phyloP scores from a whole-genome alignment of 2,888 invertebrate genomes.

The Elegia similella region DNA sequence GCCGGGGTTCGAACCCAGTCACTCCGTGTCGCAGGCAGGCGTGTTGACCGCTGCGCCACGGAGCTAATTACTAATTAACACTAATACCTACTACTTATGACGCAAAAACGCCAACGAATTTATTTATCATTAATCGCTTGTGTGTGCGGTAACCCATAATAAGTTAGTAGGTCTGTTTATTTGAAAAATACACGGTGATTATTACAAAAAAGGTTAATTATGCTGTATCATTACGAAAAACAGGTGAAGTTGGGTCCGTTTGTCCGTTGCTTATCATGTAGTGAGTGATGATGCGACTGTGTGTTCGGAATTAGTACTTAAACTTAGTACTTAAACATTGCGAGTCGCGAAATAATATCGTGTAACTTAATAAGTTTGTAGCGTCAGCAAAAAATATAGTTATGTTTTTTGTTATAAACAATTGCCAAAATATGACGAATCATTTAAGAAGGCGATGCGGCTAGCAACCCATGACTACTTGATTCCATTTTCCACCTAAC shows the following conservation, averaged over 20 bases:
- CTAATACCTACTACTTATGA: too few relatives aligned
- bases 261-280: conserved; percentile 37
- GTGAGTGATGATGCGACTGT: conserved; percentile 36
- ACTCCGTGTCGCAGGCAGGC: too few relatives aligned
- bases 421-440: too few relatives aligned
- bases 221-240: conserved; percentile 14
- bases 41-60: too few relatives aligned
- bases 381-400: conserved; percentile 32
- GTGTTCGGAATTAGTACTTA: conserved; percentile 45
- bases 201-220: conserved; percentile 3
- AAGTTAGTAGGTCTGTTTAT: neutral
- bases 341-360: conserved; percentile 53
- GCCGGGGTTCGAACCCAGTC: too few relatives aligned
- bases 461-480: too few relatives aligned
- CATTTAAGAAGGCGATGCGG: too few relatives aligned
- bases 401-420: neutral
- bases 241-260: conserved; percentile 22
- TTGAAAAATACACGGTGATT: conserved; percentile 10
- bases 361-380: conserved; percentile 36
- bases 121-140: too few relatives aligned
- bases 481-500: too few relatives aligned
- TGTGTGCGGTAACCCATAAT: neutral
- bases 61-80: too few relatives aligned
- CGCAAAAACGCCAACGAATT: too few relatives aligned
- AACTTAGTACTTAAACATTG: conserved; percentile 51